Evolutionary conservation across 2,797 vertebrate species (phyloP), one percentile per base, ranked within the genome.

Genomic region (Lepidocolaptes lacrymiger): DNA sequence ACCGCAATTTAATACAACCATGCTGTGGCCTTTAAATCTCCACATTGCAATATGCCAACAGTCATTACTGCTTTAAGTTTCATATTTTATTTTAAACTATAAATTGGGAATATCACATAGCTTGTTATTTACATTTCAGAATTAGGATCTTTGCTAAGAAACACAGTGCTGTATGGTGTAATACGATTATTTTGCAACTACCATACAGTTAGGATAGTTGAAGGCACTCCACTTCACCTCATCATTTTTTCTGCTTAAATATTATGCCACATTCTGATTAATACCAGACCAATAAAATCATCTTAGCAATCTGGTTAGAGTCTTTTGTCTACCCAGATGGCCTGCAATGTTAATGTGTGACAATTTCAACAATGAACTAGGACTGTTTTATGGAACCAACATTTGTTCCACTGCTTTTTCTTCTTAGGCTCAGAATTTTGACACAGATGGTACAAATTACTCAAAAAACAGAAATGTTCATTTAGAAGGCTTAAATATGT

Each of bases 371-470:
- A 98, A 98, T 98, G 98, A 98, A 98, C 98, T 98, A 98, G 98
- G 97, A 98, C 98, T 98, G 98, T 98, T 98, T 98, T 98, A 98
- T 98, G 97, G 98, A 98, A 98, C 97, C 98, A 98, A 98, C 98
- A 98, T 98, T 98, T 98, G 98, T 98, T 98, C 98, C 97, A 97
- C 97, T 96, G 97, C 97, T 98, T 98, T 98, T 98, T 98, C 97
- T 97, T 98, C 97, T 97, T 97, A 98, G 98, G 97, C 97, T 98
- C 97, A 97, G 97, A 98, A 98, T 98, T 98, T 98, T 98, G 97
- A 98, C 98, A 98, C 98, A 98, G 98, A 98, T 98, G 98, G 98
- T 98, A 98, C 97, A 98, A 98, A 98, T 98, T 98, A 98, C 97
- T 98, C 97, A 97, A 98, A 98, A 98, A 98, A 93, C 98, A 98